A percentile compares a stretch with the other conserved stretches of the same genome.
These are phyloP conservation scores for Serranochromis macrocephalus DNA, from an alignment of 2,113 vertebrate species.

Conservation along the genomic window DNA sequence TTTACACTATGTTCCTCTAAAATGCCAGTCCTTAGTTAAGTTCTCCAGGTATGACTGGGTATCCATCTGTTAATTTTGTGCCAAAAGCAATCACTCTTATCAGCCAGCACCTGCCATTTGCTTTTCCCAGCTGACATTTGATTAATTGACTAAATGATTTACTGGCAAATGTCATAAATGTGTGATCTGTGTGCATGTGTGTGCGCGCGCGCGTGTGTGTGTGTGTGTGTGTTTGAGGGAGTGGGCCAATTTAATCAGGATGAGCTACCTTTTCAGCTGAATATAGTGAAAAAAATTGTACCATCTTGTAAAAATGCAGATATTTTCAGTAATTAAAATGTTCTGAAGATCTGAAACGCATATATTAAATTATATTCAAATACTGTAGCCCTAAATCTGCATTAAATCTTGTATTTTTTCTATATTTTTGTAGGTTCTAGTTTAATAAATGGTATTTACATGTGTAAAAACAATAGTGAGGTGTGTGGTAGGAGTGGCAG, in stretches of 20 bases:
- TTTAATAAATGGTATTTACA: neutral
- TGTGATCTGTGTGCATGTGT: neutral
- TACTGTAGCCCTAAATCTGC: neutral
- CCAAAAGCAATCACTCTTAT: conserved; percentile 3
- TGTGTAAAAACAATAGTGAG: neutral
- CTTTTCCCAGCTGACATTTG: conserved; percentile 52
- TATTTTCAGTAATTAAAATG: neutral
- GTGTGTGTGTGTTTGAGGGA: neutral
- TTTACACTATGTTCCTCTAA: neutral
- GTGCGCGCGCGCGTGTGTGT: neutral
- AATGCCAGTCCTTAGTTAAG: neutral
- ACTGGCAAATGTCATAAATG: conserved; percentile 43
- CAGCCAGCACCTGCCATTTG: conserved; percentile 43
- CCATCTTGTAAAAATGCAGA: neutral
- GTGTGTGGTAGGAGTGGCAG: neutral
- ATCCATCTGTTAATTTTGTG: conserved; percentile 7
- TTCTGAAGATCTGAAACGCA: neutral
- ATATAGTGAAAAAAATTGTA: neutral
- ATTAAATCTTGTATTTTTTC: neutral
- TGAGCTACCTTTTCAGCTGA: neutral
- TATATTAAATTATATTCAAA: neutral
- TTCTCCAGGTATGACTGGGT: neutral
- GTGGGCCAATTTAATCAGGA: neutral
- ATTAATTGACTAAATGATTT: conserved; percentile 47
- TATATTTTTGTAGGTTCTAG: neutral